Percentiles rank a stretch among this genome's conserved stretches.
Conservation (phyloP, 2,797 vertebrate species). For the Pipistrellus pygmaeus region DNA sequence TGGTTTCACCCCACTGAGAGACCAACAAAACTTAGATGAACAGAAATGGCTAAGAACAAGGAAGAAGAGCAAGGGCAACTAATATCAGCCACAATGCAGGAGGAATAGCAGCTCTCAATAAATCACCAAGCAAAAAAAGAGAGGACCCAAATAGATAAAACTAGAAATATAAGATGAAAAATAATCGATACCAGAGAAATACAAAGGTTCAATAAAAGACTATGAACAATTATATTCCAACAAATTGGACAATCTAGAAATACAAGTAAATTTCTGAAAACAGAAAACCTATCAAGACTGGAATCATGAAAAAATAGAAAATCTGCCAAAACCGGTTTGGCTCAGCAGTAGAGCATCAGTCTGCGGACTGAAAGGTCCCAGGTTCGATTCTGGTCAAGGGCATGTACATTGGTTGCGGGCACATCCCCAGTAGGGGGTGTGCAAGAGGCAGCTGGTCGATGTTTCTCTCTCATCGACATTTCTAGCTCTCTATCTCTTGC, state of each 20-base stretch:
- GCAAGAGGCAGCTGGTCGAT: too few relatives aligned
- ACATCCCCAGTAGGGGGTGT: too few relatives aligned
- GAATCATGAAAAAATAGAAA: background rate
- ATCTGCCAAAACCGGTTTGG: too few relatives aligned
- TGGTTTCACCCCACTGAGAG: background rate
- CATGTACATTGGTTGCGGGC: too few relatives aligned
- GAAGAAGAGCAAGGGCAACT: background rate
- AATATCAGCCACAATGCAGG: background rate
- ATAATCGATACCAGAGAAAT: slow-evolving; percentile 3
- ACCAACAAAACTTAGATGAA: background rate
- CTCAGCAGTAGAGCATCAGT: too few relatives aligned
- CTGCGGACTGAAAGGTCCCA: too few relatives aligned
- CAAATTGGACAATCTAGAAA: background rate
- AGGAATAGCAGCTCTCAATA: background rate
- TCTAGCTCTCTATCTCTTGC: too few relatives aligned
- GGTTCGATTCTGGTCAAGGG: too few relatives aligned
- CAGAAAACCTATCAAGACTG: background rate
- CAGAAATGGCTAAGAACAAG: background rate
- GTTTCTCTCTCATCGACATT: too few relatives aligned
- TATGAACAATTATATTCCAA: background rate
- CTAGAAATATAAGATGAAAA: background rate
- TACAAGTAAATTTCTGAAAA: background rate
- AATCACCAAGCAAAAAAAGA: background rate
- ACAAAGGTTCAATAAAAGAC: background rate
- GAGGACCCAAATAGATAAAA: background rate